phyloP scores from a whole-genome alignment of 2,888 invertebrate species.

The Tricholauxania praeusta region DNA sequence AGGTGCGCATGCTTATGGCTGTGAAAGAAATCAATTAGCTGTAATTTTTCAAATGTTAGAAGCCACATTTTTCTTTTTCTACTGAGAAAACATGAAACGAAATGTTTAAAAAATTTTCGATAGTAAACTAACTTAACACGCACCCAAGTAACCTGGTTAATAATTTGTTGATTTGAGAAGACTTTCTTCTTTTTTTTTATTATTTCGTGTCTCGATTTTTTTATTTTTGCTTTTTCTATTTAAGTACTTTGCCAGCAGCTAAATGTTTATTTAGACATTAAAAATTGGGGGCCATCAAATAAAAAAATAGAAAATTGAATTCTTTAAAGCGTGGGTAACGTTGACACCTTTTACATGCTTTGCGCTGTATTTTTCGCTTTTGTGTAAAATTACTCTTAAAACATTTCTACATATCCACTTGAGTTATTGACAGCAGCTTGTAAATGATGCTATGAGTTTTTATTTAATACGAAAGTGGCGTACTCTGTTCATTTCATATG shows the following conservation, averaged over 20 bases:
- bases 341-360: slow-evolving; percentile 60
- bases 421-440: too few species aligned
- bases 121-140: background rate
- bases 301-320: too few species aligned
- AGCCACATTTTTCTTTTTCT: slow-evolving; percentile 6
- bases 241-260: background rate
- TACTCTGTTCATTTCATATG: too few species aligned
- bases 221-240: background rate
- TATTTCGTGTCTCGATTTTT: background rate
- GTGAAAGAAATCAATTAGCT: slow-evolving; percentile 17
- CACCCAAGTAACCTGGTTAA: background rate
- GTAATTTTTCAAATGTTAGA: slow-evolving; percentile 1
- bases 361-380: slow-evolving; percentile 29
- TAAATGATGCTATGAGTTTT: too few species aligned
- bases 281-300: background rate
- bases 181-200: background rate
- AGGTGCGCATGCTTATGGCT: slow-evolving; percentile 12
- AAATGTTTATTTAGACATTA: slow-evolving; percentile 2
- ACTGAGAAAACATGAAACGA: background rate
- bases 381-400: slow-evolving; percentile 5
- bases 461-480: too few species aligned
- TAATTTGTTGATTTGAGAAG: background rate
- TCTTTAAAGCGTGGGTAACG: slow-evolving; percentile 19
- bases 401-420: background rate
- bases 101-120: background rate